These are phyloP conservation scores for Chionoecetes opilio DNA, from an alignment of 1,140 invertebrate genomes.

Conservation along the genomic window DNA sequence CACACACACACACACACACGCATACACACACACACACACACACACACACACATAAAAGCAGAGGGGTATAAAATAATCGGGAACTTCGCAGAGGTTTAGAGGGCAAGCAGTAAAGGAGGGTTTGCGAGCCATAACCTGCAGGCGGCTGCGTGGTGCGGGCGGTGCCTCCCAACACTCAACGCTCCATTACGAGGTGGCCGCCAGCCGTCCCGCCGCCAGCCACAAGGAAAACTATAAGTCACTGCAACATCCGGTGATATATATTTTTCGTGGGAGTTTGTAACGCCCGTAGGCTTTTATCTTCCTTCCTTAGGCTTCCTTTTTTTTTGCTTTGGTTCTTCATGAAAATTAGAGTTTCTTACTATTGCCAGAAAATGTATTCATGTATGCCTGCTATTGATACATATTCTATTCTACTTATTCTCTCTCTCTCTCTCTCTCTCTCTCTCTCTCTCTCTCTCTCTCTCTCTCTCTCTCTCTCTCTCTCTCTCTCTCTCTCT, in stretches of 20 bases:
- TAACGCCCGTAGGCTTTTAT: too few relatives aligned
- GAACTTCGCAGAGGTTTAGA: conserved; percentile 14
- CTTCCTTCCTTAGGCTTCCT: too few relatives aligned
- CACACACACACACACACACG: background rate
- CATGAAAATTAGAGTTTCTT: background rate
- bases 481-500: too few relatives aligned
- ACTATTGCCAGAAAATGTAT: too few relatives aligned
- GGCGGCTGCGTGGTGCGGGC: background rate
- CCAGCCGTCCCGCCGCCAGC: background rate
- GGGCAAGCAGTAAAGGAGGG: background rate
- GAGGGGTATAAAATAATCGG: too few relatives aligned
- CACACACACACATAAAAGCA: background rate
- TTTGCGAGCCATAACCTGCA: background rate
- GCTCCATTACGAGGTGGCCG: background rate
- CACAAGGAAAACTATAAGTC: background rate
- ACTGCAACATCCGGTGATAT: background rate
- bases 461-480: too few relatives aligned
- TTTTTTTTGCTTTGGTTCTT: background rate
- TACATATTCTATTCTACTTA: too few relatives aligned
- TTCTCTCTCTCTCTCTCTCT: too few relatives aligned
- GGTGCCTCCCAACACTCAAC: background rate
- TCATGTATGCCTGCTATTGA: too few relatives aligned
- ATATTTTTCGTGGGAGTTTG: too few relatives aligned
- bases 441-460: too few relatives aligned
- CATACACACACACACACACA: background rate